Conservation (phyloP, 2,113 vertebrate species). For the Pimephales promelas region DNA sequence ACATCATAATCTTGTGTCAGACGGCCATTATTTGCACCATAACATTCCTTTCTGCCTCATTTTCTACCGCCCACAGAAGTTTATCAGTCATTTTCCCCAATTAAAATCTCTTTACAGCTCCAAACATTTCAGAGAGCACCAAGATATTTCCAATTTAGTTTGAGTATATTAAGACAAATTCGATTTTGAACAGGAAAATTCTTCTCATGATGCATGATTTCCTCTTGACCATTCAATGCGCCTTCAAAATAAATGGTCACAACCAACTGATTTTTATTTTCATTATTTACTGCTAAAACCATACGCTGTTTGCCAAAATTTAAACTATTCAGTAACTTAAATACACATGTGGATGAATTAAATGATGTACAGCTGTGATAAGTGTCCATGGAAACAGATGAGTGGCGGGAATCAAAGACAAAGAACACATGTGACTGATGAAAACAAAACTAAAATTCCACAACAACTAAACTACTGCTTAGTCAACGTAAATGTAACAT, state of each 20-base stretch:
- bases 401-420: too few relatives aligned
- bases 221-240: not conserved
- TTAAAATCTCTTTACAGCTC: conserved; percentile 22
- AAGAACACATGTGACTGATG: too few relatives aligned
- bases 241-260: not conserved
- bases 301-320: not conserved
- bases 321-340: too few relatives aligned
- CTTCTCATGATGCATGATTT: not conserved
- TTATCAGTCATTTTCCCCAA: conserved; percentile 30
- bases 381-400: too few relatives aligned
- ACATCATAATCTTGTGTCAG: conserved; percentile 38
- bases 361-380: too few relatives aligned
- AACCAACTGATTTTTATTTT: not conserved
- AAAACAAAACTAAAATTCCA: too few relatives aligned
- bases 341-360: too few relatives aligned
- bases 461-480: too few relatives aligned
- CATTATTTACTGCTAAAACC: not conserved
- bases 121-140: not conserved
- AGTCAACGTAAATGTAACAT: too few relatives aligned
- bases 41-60: conserved; percentile 4
- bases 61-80: not conserved
- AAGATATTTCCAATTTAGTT: not conserved
- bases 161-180: not conserved
- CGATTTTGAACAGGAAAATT: not conserved
- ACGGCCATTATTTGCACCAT: conserved; percentile 3